Percentiles rank a stretch among this genome's conserved stretches.
Conservation (phyloP, 2,797 vertebrate genomes). For the Sebastolobus alascanus region DNA sequence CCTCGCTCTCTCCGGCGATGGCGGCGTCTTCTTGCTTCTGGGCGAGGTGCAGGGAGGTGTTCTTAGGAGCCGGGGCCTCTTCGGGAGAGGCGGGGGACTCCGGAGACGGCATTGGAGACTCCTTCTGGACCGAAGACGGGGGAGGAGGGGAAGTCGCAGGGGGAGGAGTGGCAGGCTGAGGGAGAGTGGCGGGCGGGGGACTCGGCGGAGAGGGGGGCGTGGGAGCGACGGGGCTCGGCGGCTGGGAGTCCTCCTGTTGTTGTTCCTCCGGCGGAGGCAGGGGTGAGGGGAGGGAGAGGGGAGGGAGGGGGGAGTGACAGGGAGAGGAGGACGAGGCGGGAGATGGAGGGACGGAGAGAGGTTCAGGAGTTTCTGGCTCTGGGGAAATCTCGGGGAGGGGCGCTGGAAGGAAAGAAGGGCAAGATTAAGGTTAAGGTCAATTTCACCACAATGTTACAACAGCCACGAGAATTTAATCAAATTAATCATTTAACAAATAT, state of each 20-base stretch:
- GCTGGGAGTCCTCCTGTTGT: constrained; percentile 69
- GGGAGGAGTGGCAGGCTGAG: constrained; percentile 83
- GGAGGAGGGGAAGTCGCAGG: constrained; percentile 66
- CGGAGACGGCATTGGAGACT: constrained; percentile 77
- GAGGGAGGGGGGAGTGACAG: constrained; percentile 84
- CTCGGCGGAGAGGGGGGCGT: constrained; percentile 67
- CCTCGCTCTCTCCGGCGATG: constrained; percentile 93
- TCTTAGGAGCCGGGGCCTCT: constrained; percentile 86
- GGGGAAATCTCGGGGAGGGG: constrained; percentile 77
- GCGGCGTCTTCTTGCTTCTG: constrained; percentile 93
- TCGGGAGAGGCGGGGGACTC: constrained; percentile 88
- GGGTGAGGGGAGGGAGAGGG: constrained; percentile 78
- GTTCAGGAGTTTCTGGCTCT: constrained; percentile 70
- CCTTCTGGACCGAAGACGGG: constrained; percentile 75
- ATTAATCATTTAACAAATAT: constrained; percentile 23
- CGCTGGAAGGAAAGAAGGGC: constrained; percentile 65
- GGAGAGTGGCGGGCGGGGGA: constrained; percentile 58
- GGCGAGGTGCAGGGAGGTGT: constrained; percentile 90
- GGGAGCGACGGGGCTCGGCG: constrained; percentile 63
- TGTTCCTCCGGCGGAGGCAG: constrained; percentile 73
- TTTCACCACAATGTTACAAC: constrained; percentile 6
- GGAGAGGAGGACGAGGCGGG: constrained; percentile 79
- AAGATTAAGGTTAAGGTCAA: constrained; percentile 12
- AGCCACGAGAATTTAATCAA: not conserved
- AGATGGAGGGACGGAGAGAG: constrained; percentile 66